Evolutionary conservation across 2,888 invertebrate species (phyloP).

Genomic region (Bombyx huttoni): DNA sequence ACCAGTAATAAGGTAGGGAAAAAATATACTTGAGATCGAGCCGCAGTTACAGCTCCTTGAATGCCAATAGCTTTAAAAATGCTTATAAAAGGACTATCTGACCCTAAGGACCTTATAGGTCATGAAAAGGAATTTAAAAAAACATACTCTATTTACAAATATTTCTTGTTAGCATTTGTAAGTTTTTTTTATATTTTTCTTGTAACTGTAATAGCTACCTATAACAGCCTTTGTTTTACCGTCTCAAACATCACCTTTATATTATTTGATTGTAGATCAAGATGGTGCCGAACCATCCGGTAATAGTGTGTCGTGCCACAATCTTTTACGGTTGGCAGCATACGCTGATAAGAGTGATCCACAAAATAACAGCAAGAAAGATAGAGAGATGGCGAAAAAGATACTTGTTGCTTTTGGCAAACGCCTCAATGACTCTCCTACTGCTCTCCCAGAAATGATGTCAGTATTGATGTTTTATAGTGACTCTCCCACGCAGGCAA

Average conservation of each 20-base stretch:
- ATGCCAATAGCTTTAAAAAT: too few relatives aligned
- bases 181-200: too few relatives aligned
- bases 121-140: too few relatives aligned
- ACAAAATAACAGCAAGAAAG: slow-evolving; percentile 43
- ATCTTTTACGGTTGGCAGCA: slow-evolving; percentile 81
- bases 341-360: slow-evolving; percentile 73
- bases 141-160: too few relatives aligned
- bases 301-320: slow-evolving; percentile 89
- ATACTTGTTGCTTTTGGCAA: slow-evolving; percentile 75
- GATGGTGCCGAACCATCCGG: slow-evolving; percentile 96
- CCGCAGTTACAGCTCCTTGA: too few relatives aligned
- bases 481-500: slow-evolving; percentile 83
- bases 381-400: slow-evolving; percentile 70
- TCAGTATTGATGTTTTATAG: slow-evolving; percentile 79
- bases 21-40: too few relatives aligned
- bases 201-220: too few relatives aligned
- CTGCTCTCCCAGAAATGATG: slow-evolving; percentile 83
- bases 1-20: too few relatives aligned
- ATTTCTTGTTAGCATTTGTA: too few relatives aligned
- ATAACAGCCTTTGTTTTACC: background rate
- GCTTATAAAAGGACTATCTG: too few relatives aligned
- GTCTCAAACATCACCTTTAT: background rate
- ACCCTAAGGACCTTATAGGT: too few relatives aligned
- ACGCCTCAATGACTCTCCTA: slow-evolving; percentile 75
- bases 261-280: slow-evolving; percentile 75